Conservation (phyloP, 2,797 vertebrate species). For the Lacerta viridis region DNA sequence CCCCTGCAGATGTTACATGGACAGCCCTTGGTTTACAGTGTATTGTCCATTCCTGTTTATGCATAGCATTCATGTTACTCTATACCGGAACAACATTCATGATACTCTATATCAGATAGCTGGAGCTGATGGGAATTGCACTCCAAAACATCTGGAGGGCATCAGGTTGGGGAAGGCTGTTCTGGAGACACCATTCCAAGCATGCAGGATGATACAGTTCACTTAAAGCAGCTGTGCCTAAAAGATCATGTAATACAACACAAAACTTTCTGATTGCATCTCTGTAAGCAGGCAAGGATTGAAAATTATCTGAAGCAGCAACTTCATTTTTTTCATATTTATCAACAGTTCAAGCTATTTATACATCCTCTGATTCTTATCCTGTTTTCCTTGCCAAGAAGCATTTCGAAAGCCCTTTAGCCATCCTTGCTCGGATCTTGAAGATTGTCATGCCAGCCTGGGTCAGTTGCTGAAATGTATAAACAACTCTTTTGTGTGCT, state of each 20-base stretch:
- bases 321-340: conserved; percentile 43
- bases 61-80: neutral
- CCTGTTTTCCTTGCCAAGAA: conserved; percentile 66
- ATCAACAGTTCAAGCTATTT: conserved; percentile 54
- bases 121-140: neutral
- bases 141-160: neutral
- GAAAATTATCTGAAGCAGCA: conserved; percentile 60
- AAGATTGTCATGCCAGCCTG: conserved; percentile 63
- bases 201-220: neutral
- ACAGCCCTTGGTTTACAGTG: neutral
- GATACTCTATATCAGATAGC: neutral
- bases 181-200: neutral
- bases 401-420: conserved; percentile 63
- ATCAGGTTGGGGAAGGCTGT: neutral
- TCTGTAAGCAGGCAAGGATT: conserved; percentile 49
- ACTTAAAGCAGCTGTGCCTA: conserved; percentile 23
- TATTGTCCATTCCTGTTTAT: neutral
- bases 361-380: conserved; percentile 56
- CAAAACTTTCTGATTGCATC: conserved; percentile 55
- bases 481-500: conserved; percentile 75
- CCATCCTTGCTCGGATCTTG: conserved; percentile 62
- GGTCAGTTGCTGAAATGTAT: conserved; percentile 76
- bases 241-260: conserved; percentile 21
- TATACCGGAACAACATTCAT: neutral
- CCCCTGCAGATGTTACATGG: too few species aligned